Conservation (phyloP, 2,888 invertebrate species). For the Sthenelais limicola region DNA sequence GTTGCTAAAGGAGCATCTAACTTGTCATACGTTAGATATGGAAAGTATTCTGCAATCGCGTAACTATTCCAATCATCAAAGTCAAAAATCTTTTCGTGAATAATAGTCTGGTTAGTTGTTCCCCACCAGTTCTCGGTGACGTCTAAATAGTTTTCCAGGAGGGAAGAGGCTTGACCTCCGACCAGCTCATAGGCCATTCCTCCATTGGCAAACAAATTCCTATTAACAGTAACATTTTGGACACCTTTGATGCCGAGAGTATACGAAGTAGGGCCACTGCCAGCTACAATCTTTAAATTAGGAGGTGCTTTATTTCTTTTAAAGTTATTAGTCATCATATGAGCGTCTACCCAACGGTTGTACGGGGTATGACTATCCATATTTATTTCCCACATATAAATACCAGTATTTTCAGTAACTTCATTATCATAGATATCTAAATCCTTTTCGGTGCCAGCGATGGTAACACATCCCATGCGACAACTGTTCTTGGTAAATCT, state of each 20-base stretch:
- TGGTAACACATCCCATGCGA: conserved; percentile 73
- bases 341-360: conserved; percentile 75
- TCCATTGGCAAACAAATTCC: conserved; percentile 84
- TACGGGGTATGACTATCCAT: conserved; percentile 92
- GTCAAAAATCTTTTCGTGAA: conserved; percentile 91
- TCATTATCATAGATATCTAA: conserved; percentile 86
- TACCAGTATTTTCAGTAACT: conserved; percentile 85
- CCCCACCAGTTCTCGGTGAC: conserved; percentile 99
- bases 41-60: conserved; percentile 91
- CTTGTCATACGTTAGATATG: conserved; percentile 81
- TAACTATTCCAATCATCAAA: conserved; percentile 99
- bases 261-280: conserved; percentile 74
- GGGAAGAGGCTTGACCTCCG: conserved; percentile 88
- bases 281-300: conserved; percentile 14
- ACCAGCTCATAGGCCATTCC: conserved; percentile 85
- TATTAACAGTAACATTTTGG: conserved; percentile 91
- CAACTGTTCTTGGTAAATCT: conserved; percentile 89
- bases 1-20: conserved; percentile 56
- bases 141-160: conserved; percentile 88
- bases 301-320: conserved; percentile 53
- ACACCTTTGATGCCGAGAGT: conserved; percentile 94
- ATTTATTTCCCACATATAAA: conserved; percentile 88
- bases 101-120: conserved; percentile 80
- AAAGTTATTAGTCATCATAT: conserved; percentile 57
- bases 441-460: conserved; percentile 94